Conservation (phyloP, 2,888 invertebrate genomes). For the Therioaphis trifolii region DNA sequence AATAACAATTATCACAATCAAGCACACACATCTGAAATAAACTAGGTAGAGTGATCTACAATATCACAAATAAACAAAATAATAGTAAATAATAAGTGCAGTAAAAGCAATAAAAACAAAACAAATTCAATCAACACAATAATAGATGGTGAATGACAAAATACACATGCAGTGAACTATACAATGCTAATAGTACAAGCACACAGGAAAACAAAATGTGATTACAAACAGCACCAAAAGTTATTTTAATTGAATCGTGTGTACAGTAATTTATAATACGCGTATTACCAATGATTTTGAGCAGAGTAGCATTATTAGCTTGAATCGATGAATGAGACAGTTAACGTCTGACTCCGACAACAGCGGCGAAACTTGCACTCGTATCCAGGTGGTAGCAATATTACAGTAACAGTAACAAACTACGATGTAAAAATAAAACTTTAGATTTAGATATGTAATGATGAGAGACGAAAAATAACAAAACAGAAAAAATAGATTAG, state of each 20-base stretch:
- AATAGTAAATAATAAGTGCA: not conserved
- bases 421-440: slow-evolving; percentile 48
- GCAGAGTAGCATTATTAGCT: not conserved
- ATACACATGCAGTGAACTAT: too few relatives aligned
- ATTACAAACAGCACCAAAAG: too few relatives aligned
- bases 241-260: too few relatives aligned
- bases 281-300: not conserved
- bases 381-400: not conserved
- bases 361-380: too few relatives aligned
- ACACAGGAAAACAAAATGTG: too few relatives aligned
- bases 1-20: slow-evolving; percentile 53
- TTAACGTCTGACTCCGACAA: not conserved
- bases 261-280: not conserved
- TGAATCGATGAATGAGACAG: not conserved
- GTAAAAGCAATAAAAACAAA: not conserved
- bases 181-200: too few relatives aligned
- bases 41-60: slow-evolving; percentile 20
- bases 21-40: slow-evolving; percentile 52
- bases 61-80: slow-evolving; percentile 20
- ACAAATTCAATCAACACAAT: not conserved
- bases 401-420: not conserved
- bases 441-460: not conserved
- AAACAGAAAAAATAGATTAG: not conserved
- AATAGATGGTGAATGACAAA: not conserved
- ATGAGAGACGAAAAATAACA: not conserved